phyloP scores from a whole-genome alignment of 2,113 vertebrate genomes.

The Mobula hypostoma region DNA sequence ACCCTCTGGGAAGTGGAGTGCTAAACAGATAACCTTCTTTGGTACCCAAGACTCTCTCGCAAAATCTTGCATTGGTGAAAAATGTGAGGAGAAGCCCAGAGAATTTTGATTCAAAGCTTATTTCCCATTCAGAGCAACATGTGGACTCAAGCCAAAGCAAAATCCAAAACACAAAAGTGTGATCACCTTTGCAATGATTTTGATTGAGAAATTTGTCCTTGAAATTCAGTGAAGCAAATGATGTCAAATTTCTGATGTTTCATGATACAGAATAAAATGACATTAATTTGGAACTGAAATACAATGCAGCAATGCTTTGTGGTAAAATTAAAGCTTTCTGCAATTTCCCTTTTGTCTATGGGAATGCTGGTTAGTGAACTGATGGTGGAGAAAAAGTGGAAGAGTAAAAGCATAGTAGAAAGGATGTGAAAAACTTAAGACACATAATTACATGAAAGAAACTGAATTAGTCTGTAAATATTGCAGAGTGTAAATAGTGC shows the following conservation, averaged over 20 bases:
- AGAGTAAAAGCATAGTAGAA: too few species aligned
- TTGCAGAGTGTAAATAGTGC: too few species aligned
- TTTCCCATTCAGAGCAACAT: not conserved
- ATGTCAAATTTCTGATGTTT: slow-evolving; percentile 20
- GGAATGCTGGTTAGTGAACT: too few species aligned
- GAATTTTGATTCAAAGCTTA: not conserved
- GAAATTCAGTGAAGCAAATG: not conserved
- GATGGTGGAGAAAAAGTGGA: too few species aligned
- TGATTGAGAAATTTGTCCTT: not conserved
- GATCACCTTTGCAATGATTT: not conserved
- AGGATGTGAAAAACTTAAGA: too few species aligned
- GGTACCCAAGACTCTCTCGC: not conserved
- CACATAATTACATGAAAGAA: too few species aligned
- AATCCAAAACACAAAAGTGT: not conserved
- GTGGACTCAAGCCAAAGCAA: not conserved
- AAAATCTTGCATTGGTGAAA: not conserved
- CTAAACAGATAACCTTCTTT: not conserved
- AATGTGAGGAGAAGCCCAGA: not conserved
- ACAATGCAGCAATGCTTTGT: not conserved
- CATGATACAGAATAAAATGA: slow-evolving; percentile 24
- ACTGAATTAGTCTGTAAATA: too few species aligned
- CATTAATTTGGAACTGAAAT: slow-evolving; percentile 31
- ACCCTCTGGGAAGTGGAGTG: not conserved
- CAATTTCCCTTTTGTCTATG: not conserved
- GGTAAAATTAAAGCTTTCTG: slow-evolving; percentile 9